Percentiles rank a stretch among this genome's conserved stretches.
These are phyloP conservation scores for Phylloscopus trochiloides DNA, from an alignment of 2,113 vertebrate genomes.

Conservation along the genomic window DNA sequence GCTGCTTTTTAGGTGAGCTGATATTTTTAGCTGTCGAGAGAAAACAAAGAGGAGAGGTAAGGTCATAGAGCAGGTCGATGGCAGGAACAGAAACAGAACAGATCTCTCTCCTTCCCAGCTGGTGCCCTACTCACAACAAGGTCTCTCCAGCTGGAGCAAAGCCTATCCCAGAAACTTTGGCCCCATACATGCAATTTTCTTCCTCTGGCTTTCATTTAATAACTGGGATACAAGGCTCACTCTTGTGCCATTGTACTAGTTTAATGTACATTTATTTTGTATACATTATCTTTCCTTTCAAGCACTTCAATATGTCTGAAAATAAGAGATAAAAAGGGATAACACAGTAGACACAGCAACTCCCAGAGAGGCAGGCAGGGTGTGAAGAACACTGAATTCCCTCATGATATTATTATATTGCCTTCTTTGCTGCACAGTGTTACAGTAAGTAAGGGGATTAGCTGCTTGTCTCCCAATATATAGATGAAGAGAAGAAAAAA, in stretches of 20 bases:
- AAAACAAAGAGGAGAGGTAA: conserved; percentile 18
- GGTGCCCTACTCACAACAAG: not conserved
- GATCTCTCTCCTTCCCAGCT: conserved; percentile 6
- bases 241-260: not conserved
- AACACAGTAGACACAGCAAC: not conserved
- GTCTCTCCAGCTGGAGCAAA: conserved; percentile 12
- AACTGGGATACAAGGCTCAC: not conserved
- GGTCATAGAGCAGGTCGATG: not conserved
- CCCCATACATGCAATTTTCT: not conserved
- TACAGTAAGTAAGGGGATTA: conserved; percentile 58
- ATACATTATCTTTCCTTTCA: conserved; percentile 28
- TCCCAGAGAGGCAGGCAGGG: conserved; percentile 25
- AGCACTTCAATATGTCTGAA: conserved; percentile 36
- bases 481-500: not conserved
- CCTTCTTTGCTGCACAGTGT: conserved; percentile 31
- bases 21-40: conserved; percentile 6
- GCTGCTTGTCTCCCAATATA: conserved; percentile 29
- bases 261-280: conserved; percentile 46
- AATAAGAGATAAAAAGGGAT: conserved; percentile 46
- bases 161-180: not conserved
- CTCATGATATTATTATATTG: conserved; percentile 49
- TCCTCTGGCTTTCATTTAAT: not conserved
- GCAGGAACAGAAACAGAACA: conserved; percentile 29
- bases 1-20: not conserved
- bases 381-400: conserved; percentile 49